These are phyloP conservation scores for Buteo buteo DNA, from an alignment of 2,113 vertebrate genomes.

Conservation along the genomic window DNA sequence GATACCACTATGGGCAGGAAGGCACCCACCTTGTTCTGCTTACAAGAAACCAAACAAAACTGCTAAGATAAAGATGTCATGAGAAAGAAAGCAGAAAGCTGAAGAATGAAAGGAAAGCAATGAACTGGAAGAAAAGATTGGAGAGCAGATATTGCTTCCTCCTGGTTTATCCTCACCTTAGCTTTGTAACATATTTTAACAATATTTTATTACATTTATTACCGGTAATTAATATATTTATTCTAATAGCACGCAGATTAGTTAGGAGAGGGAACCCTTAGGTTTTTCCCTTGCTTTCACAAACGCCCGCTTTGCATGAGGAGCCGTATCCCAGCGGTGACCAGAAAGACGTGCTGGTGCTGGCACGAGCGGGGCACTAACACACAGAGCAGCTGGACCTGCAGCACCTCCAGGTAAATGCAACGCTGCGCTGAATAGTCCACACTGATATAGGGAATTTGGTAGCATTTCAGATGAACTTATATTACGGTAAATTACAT, in stretches of 20 bases:
- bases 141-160: background rate
- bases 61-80: background rate
- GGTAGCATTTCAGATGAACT: background rate
- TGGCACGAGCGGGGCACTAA: background rate
- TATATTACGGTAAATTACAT: accelerated
- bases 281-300: background rate
- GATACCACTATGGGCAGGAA: accelerated
- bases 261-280: background rate
- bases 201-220: background rate
- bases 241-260: background rate
- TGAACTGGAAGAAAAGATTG: background rate
- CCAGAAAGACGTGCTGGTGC: background rate
- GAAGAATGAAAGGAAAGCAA: background rate
- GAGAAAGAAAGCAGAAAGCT: background rate
- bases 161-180: background rate
- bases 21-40: background rate
- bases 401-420: accelerated
- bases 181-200: background rate
- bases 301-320: accelerated
- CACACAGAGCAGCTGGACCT: background rate
- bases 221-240: background rate
- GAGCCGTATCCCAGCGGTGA: background rate
- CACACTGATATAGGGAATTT: accelerated
- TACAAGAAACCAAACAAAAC: background rate
- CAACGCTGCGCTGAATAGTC: accelerated